Percentiles rank a stretch among this genome's conserved stretches.
These are phyloP conservation scores for Scaptomyza hsui DNA, from an alignment of 1,140 invertebrate genomes.

Conservation along the genomic window DNA sequence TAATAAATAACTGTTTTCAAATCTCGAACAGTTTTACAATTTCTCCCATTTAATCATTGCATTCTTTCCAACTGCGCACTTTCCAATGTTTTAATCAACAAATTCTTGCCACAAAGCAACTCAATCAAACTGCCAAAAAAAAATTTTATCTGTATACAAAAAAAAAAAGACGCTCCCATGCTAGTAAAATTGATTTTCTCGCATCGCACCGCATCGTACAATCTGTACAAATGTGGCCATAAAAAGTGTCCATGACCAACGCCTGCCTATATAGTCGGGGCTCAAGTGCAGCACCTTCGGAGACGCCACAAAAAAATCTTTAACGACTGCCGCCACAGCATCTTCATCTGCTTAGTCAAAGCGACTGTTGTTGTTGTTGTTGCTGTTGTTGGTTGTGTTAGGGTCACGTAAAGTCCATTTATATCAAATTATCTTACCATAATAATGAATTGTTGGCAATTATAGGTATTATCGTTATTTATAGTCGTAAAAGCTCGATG, in stretches of 20 bases:
- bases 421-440: conserved; percentile 83
- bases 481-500: conserved; percentile 73
- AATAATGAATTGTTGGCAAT: conserved; percentile 84
- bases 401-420: conserved; percentile 83
- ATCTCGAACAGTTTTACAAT: background rate
- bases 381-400: conserved; percentile 45
- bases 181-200: conserved; percentile 68
- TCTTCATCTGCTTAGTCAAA: conserved; percentile 38
- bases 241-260: conserved; percentile 64
- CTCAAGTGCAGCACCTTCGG: conserved; percentile 48
- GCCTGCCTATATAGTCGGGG: conserved; percentile 6
- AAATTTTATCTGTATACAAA: conserved; percentile 10
- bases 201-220: conserved; percentile 47
- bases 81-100: conserved; percentile 19
- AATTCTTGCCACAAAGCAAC: conserved; percentile 37
- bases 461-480: conserved; percentile 84
- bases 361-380: conserved; percentile 26
- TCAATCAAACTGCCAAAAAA: conserved; percentile 38
- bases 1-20: background rate
- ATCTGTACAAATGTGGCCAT: conserved; percentile 61
- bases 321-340: conserved; percentile 45
- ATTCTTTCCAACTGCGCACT: background rate
- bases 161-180: conserved; percentile 23
- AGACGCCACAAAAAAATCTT: conserved; percentile 19
- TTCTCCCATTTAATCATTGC: background rate